Evolutionary conservation across 2,113 vertebrate species (phyloP), one percentile per base, ranked within the genome.

Genomic region (Rhynchopsitta pachyrhyncha): DNA sequence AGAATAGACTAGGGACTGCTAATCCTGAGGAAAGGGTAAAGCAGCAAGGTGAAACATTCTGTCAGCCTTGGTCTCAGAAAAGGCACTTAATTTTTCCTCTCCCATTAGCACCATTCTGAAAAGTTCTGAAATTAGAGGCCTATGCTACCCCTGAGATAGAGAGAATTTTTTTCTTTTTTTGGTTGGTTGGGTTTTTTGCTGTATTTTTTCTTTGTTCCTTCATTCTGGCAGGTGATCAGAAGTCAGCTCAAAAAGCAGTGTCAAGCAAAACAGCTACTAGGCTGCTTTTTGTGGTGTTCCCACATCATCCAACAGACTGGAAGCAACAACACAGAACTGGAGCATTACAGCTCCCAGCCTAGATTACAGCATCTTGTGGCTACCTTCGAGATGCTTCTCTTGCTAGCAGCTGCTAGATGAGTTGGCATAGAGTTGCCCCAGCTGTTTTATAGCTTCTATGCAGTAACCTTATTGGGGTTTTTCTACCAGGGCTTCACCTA

Each of bases 401-500:
- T 68, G 35, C 15, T 68, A 81, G 55, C 39, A 88, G 2, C 29
- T 88, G 64, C 39, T 11, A 75, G 53, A 71, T 33, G 14, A 53
- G 12, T 6, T 37, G n/a, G 1, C 6, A 83, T 46, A 78, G 31
- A 50, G 9, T 19, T 75, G 24, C 7, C 29, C 28, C 46, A 71
- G 20, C 29, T 81, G 29, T 67, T 66, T 25, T 60, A 8, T 3
- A 4, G 59, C 22, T 91, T 82, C n/a, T 68, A 10, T 11, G 55
- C 1, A 19, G 17, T 35, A 81, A 53, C 3, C 13, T 42, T 28
- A 23, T 10, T 18, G 7, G 1, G 0, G 0, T 15, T 73, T 60
- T 86, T 59, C 11, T 20, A n/a, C 10, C 7, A 28, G 57, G 17
- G 60, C 31, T 46, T 83, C 1, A 1, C 23, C 17, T n/a, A 19